Evolutionary conservation across 1,140 invertebrate genomes (phyloP), one percentile per base, ranked within the genome.

Genomic region (Hyposmocoma kahamanoa): DNA sequence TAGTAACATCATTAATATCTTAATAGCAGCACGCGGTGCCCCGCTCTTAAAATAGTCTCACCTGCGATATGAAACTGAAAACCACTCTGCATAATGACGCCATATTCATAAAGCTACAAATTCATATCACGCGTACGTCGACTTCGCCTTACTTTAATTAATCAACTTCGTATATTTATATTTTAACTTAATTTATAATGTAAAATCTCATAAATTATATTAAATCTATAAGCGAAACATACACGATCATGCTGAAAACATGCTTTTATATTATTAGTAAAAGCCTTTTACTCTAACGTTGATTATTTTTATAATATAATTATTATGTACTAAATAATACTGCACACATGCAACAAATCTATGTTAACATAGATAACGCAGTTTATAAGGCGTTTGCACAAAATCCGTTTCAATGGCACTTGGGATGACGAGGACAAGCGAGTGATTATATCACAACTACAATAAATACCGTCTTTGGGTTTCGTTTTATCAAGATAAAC

Each of bases 351-450:
- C 57, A 50, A 59, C 47, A 64, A 72, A 62, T 72, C 75, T 79
- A 76, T 74, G 71, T 74, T 70, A 50, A 74, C 68, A 76, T 76
- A 72, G 68, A 69, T 79, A 79, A 79, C 67, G 67, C 59, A 34
- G 46, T 47, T 46, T 50, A 52, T 50, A 30, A 56, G 43, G 47
- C 50, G 11, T 26, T n/a, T 15, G 32, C 8, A 13, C 10, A 17
- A 17, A 36, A 17, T 17, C 32, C 48, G 42, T 21, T 36, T 24
- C 39, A 50, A 51, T 45, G 53, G 53, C 49, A 49, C 48, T 52
- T 34, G 32, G n/a, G n/a, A n/a, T 36, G 32, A 36, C 32, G 15
- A 13, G 11, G 18, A 36, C 15, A 36, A n/a, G 11, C 18, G 32
- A 36, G n/a, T 36, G 10, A 8, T 2, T 17, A 15, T 36, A 36